phyloP scores from a whole-genome alignment of 2,888 invertebrate genomes.

The Acanthosepion esculentum region DNA sequence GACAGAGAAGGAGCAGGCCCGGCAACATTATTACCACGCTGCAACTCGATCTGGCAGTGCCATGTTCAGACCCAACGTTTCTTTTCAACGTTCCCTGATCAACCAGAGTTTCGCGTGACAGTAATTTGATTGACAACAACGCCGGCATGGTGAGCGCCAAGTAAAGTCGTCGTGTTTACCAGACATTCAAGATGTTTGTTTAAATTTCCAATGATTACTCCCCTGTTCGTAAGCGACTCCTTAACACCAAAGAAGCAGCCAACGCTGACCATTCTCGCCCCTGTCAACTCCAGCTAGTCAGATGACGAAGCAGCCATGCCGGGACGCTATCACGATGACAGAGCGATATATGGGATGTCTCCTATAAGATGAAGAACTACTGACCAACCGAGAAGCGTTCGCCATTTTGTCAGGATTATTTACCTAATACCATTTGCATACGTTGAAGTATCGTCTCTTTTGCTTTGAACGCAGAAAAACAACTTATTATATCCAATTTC shows the following conservation, averaged over 20 bases:
- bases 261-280: background rate
- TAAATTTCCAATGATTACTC: slow-evolving; percentile 22
- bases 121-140: background rate
- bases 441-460: background rate
- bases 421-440: background rate
- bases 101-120: slow-evolving; percentile 17
- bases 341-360: slow-evolving; percentile 8
- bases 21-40: background rate
- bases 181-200: slow-evolving; percentile 33
- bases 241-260: background rate
- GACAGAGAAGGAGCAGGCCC: background rate
- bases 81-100: background rate
- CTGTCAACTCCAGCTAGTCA: background rate
- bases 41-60: background rate
- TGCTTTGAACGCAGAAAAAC: slow-evolving; percentile 11
- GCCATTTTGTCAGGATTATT: background rate
- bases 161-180: background rate
- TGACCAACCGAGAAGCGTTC: background rate
- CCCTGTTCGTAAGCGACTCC: background rate
- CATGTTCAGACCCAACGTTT: background rate
- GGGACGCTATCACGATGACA: background rate
- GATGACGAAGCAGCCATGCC: background rate
- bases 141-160: background rate
- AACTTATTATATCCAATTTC: slow-evolving; percentile 8
- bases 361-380: background rate